Evolutionary conservation across 1,140 invertebrate species (phyloP), one percentile per base, ranked within the genome.

Genomic region (Hirudo medicinalis): DNA sequence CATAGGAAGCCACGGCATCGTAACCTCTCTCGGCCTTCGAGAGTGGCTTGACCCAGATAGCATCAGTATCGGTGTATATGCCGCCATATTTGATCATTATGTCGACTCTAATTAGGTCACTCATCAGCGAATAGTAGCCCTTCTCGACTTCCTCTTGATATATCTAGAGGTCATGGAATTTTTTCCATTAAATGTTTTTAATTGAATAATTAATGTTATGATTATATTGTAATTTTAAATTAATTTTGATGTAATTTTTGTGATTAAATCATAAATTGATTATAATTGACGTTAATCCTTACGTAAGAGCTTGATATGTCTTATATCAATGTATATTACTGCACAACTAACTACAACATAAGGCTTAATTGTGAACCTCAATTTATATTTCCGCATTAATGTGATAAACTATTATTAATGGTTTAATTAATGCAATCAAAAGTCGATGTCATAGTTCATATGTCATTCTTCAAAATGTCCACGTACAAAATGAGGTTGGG

Each of bases 31-130:
- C 73, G 40, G 25, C 70, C n/a, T 68, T 40, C n/a, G 66, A 27
- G 15, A 74, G 60, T 27, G 70, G 70, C 67, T 72, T 74, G n/a
- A 71, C 70, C 73, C 73, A 74, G 60, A 74, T 74, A 36, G 73
- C 73, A 29, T 74, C 73, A 5, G 71, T 72, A 54, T 74, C 73
- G 4, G 71, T 72, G 71, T 74, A 74, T 25, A 74, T 70, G 29
- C 73, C 73, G 19, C 73, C 73, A 68, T 69, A 74, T 27, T 69
- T 72, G 22, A 72, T 72, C 71, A 74, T 72, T 11, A 74, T 66
- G 36, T 74, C 73, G 32, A 72, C 73, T 4, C 73, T 66, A 43
- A 74, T 74, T 27, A 74, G 40, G 68, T 74, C 73, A 43, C 71
- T 72, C 73, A 74, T 74, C 67, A 74, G 54, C 17, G 73, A 57